These are phyloP conservation scores for Phymanthus crucifer DNA, from an alignment of 92 coral and sea anemone species.

Conservation along the genomic window DNA sequence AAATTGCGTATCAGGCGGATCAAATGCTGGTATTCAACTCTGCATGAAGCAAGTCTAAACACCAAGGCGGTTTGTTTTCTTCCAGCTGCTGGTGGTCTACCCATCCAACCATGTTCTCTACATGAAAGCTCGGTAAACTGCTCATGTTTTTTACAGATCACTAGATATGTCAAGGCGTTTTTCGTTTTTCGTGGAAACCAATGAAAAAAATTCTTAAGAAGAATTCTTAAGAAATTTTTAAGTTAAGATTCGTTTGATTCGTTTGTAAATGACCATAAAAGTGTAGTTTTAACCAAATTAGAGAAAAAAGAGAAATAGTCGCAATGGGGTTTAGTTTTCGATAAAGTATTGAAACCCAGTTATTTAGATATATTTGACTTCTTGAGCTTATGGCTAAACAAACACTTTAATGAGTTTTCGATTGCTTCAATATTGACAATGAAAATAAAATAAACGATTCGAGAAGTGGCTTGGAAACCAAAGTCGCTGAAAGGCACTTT, in stretches of 20 bases:
- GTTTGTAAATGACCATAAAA: not conserved
- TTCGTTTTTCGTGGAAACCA: too few species aligned
- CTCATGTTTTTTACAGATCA: too few species aligned
- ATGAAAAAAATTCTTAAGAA: not conserved
- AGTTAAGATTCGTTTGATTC: not conserved
- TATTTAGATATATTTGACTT: not conserved
- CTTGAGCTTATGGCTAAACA: constrained; percentile 18
- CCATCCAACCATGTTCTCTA: not conserved
- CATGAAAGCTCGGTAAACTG: not conserved
- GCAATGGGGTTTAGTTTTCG: not conserved
- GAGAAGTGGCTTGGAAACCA: not conserved
- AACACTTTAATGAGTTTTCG: constrained; percentile 9
- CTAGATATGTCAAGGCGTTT: too few species aligned
- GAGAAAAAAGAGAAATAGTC: too few species aligned
- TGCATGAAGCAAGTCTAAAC: not conserved
- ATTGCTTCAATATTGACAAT: constrained; percentile 23
- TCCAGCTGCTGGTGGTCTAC: not conserved
- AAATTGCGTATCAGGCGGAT: too few species aligned
- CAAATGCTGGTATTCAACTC: too few species aligned
- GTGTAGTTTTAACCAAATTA: too few species aligned
- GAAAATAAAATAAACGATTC: constrained; percentile 2
- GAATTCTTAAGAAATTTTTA: not conserved
- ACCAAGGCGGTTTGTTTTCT: not conserved
- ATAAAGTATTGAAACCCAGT: not conserved
- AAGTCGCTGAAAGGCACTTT: not conserved